phyloP scores from a whole-genome alignment of 2,797 vertebrate species.

The Anableps anableps region DNA sequence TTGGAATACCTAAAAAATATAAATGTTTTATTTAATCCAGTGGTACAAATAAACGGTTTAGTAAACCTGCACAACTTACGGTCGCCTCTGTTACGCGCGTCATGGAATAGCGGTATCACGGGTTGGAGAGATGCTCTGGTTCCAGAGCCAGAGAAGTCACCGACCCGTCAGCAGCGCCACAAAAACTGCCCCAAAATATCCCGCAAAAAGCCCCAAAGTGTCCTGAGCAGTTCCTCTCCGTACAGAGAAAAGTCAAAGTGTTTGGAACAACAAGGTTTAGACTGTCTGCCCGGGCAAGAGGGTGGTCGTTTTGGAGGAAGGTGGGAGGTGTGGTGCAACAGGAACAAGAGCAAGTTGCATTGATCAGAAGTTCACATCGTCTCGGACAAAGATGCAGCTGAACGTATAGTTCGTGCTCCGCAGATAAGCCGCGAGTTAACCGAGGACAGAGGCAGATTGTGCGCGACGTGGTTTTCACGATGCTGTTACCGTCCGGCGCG shows the following conservation, averaged over 20 bases:
- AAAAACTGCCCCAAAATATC: conserved; percentile 19
- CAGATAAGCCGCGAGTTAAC: conserved; percentile 41
- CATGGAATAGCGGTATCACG: conserved; percentile 3
- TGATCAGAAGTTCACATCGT: conserved; percentile 77
- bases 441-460: conserved; percentile 33
- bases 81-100: conserved; percentile 6
- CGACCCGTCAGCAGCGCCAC: conserved; percentile 7
- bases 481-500: conserved; percentile 66
- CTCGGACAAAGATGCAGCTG: conserved; percentile 81
- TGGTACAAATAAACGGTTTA: not conserved
- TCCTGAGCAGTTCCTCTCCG: conserved; percentile 71
- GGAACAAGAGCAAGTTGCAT: conserved; percentile 71
- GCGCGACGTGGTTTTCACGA: conserved; percentile 56
- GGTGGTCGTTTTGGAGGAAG: conserved; percentile 74
- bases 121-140: conserved; percentile 19
- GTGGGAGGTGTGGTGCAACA: conserved; percentile 78
- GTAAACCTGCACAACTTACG: conserved; percentile 50
- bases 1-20: not conserved
- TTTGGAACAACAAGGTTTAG: conserved; percentile 65
- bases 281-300: conserved; percentile 74
- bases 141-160: conserved; percentile 28
- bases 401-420: conserved; percentile 62
- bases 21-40: not conserved
- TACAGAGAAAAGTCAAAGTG: conserved; percentile 77
- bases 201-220: conserved; percentile 49